These are phyloP conservation scores for Huso huso DNA, from an alignment of 2,797 vertebrate genomes.

Conservation along the genomic window DNA sequence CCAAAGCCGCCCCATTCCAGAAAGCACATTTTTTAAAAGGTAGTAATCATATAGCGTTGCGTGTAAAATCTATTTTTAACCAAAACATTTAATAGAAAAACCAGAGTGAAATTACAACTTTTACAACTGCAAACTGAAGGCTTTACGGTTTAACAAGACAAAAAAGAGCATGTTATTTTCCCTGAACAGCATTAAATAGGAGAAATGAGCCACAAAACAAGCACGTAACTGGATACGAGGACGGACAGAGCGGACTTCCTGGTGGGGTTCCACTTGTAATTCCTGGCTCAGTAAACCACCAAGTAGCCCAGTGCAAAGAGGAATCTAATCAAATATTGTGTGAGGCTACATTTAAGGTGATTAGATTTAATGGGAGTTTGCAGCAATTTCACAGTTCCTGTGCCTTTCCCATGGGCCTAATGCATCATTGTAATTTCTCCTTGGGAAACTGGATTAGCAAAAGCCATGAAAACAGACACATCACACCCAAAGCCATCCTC, in stretches of 20 bases:
- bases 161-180: slow-evolving; percentile 36
- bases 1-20: too few species aligned
- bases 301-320: slow-evolving; percentile 36
- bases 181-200: slow-evolving; percentile 56
- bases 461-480: slow-evolving; percentile 16
- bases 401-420: slow-evolving; percentile 30
- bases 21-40: too few species aligned
- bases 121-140: not conserved
- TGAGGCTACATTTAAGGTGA: slow-evolving; percentile 39
- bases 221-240: slow-evolving; percentile 55
- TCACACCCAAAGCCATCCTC: slow-evolving; percentile 13
- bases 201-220: slow-evolving; percentile 65
- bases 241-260: slow-evolving; percentile 51
- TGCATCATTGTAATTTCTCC: slow-evolving; percentile 20
- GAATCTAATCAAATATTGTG: slow-evolving; percentile 48
- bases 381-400: slow-evolving; percentile 17
- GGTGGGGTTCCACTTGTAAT: slow-evolving; percentile 50
- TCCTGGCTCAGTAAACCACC: slow-evolving; percentile 61
- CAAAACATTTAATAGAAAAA: not conserved
- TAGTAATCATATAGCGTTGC: not conserved
- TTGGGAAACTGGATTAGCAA: slow-evolving; percentile 7
- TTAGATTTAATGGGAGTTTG: slow-evolving; percentile 22
- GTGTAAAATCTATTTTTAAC: not conserved
- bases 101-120: not conserved
- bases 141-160: slow-evolving; percentile 26